A percentile compares a stretch with the other conserved stretches of the same genome.
Evolutionary conservation across 1,140 invertebrate genomes (phyloP).

Genomic region (Trichonephila clavipes): DNA sequence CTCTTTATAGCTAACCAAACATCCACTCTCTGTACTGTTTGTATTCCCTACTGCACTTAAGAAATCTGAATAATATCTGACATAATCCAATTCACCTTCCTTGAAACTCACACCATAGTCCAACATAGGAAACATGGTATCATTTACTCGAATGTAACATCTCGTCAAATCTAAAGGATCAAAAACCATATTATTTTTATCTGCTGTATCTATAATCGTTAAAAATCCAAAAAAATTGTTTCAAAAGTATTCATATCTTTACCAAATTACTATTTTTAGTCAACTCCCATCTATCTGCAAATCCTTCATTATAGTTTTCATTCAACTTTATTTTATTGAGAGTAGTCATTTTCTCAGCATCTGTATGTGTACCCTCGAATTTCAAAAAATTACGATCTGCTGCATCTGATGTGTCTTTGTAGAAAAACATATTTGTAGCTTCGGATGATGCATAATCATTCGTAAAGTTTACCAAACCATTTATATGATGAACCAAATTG

Average conservation of each 20-base stretch:
- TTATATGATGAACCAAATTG: background rate
- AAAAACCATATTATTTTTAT: background rate
- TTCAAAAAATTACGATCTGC: background rate
- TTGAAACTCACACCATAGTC: background rate
- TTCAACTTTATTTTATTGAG: background rate
- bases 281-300: background rate
- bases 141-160: background rate
- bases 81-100: background rate
- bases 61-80: background rate
- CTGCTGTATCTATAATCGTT: background rate
- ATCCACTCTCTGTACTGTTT: background rate
- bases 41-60: background rate
- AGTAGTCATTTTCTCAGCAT: background rate
- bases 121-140: background rate
- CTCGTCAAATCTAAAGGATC: background rate
- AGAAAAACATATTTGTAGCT: conserved; percentile 11
- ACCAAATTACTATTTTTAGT: background rate
- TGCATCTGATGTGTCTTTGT: background rate
- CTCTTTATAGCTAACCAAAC: background rate
- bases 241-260: conserved; percentile 15
- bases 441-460: background rate
- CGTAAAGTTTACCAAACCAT: background rate
- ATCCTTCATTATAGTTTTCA: background rate
- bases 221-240: conserved; percentile 38
- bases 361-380: background rate